Conservation (phyloP, 2,113 vertebrate genomes). For the Cynocephalus volans region DNA sequence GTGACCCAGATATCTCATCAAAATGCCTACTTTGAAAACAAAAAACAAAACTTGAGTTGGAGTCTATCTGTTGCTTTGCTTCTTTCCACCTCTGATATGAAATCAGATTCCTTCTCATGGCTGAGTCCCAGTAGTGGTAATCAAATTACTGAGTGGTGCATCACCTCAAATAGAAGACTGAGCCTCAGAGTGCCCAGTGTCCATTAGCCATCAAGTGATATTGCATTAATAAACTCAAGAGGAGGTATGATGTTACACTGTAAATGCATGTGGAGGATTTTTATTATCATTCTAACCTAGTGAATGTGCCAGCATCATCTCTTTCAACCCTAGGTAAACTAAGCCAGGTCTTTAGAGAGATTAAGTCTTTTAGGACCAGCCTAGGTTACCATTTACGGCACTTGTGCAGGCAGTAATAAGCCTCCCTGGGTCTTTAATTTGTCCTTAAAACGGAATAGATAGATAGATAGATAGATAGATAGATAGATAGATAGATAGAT, state of each 20-base stretch:
- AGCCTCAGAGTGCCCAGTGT: slow-evolving; percentile 72
- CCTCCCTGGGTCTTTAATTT: slow-evolving; percentile 48
- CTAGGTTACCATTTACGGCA: slow-evolving; percentile 61
- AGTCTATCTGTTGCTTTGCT: slow-evolving; percentile 60
- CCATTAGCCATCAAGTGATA: slow-evolving; percentile 80
- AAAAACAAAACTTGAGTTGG: slow-evolving; percentile 35
- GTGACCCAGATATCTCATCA: not conserved
- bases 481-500: no score
- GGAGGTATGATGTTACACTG: slow-evolving; percentile 75
- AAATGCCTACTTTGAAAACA: slow-evolving; percentile 50
- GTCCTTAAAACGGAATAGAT: not conserved
- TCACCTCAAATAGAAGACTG: slow-evolving; percentile 64
- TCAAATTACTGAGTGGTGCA: slow-evolving; percentile 72
- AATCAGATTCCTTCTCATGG: slow-evolving; percentile 73
- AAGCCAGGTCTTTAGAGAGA: slow-evolving; percentile 75
- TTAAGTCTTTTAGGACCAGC: slow-evolving; percentile 65
- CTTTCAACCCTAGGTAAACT: slow-evolving; percentile 69
- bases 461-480: not conserved
- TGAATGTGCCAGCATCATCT: slow-evolving; percentile 63
- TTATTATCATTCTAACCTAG: slow-evolving; percentile 60
- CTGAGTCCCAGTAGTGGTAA: slow-evolving; percentile 61
- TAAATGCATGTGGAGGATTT: slow-evolving; percentile 68
- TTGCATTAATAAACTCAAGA: slow-evolving; percentile 66
- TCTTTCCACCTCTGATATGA: slow-evolving; percentile 66
- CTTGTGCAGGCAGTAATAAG: not conserved